Conservation (phyloP, 2,113 vertebrate species). For the Thunnus maccoyii region DNA sequence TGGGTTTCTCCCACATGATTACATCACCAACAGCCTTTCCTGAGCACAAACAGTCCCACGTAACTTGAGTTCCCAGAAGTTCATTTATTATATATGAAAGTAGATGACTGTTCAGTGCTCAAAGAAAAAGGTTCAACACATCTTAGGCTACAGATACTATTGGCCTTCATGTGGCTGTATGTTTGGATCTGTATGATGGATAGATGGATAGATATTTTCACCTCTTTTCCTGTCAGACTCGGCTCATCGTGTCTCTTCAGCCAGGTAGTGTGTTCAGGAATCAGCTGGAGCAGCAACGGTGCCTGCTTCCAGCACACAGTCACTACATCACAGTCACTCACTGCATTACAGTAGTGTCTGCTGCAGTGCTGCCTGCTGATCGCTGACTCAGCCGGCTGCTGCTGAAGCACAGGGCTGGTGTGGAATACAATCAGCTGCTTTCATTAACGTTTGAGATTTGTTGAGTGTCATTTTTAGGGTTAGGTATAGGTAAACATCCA, state of each 20-base stretch:
- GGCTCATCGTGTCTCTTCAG: background rate
- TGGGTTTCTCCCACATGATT: conserved; percentile 10
- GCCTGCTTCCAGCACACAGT: conserved; percentile 39
- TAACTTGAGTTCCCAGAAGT: conserved; percentile 56
- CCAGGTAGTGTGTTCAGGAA: conserved; percentile 9
- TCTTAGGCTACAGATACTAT: background rate
- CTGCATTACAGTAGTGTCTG: conserved; percentile 45
- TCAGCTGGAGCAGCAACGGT: conserved; percentile 52
- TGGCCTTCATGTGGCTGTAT: background rate
- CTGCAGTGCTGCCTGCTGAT: conserved; percentile 71
- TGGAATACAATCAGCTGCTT: conserved; percentile 44
- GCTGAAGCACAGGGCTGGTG: conserved; percentile 20
- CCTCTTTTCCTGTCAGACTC: conserved; percentile 5
- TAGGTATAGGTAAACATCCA: conserved; percentile 17
- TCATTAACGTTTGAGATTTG: conserved; percentile 27
- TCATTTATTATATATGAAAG: conserved; percentile 63
- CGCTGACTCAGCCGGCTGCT: conserved; percentile 70
- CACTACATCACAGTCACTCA: conserved; percentile 62
- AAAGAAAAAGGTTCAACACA: conserved; percentile 10
- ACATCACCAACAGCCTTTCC: conserved; percentile 26
- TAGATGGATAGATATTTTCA: background rate
- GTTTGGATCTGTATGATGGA: conserved; percentile 8
- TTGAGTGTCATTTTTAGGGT: conserved; percentile 35
- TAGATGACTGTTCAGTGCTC: conserved; percentile 2
- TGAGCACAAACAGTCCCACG: conserved; percentile 12